Percentiles rank a stretch among this genome's conserved stretches.
Conservation (phyloP, 2,113 vertebrate genomes). For the Bufo bufo region DNA sequence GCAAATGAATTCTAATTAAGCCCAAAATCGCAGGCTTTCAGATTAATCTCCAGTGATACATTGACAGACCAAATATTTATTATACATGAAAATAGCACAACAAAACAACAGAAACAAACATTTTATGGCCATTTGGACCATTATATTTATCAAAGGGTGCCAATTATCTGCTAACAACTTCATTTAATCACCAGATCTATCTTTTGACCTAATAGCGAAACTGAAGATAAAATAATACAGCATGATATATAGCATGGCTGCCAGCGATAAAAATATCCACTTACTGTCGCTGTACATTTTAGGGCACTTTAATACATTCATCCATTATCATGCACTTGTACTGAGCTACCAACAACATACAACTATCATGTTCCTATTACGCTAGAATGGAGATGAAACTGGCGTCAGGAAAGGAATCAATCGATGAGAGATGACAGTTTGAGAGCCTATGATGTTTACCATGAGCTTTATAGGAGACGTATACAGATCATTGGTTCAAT, state of each 20-base stretch:
- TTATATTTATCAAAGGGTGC: neutral
- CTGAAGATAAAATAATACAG: neutral
- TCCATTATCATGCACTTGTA: neutral
- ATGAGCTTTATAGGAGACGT: too few species aligned
- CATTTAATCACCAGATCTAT: neutral
- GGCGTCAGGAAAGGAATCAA: neutral
- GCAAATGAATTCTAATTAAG: slow-evolving; percentile 81
- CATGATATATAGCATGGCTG: neutral
- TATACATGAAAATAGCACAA: slow-evolving; percentile 63
- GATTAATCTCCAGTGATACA: slow-evolving; percentile 72
- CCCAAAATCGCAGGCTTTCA: slow-evolving; percentile 72
- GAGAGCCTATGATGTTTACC: too few species aligned
- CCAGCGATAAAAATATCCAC: neutral
- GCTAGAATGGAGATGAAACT: neutral
- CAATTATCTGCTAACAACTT: slow-evolving; percentile 11
- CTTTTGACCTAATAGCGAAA: slow-evolving; percentile 7
- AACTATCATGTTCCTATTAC: neutral
- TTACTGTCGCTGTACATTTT: neutral
- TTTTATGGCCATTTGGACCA: slow-evolving; percentile 36
- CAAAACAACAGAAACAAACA: slow-evolving; percentile 33
- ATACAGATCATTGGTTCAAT: too few species aligned
- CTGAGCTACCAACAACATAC: neutral
- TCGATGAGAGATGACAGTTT: too few species aligned
- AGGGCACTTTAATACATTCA: neutral
- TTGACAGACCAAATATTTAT: slow-evolving; percentile 75